Base-by-base conservation (phyloP, 2,113 vertebrate species). In the Perca flavescens region DNA sequence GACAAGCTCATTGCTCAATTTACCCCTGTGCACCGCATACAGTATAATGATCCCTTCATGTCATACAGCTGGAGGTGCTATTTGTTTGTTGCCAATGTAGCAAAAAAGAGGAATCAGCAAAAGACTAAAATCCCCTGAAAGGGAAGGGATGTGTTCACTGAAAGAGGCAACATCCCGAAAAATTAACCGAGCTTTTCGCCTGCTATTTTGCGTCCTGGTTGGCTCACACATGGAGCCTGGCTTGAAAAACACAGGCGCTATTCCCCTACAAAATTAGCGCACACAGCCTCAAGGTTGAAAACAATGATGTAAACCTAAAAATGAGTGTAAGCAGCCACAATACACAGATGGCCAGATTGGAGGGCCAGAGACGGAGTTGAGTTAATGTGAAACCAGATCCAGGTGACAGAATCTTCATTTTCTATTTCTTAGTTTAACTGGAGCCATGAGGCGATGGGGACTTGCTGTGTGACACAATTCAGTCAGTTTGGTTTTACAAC, bases 401-500 rank as follows among this genome's bases (percentile, higher is more conserved):
- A 66, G 74, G 87, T 83, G 80, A 85, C 74, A 71, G 70, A 77
- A 71, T 80, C 70, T 57, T 84, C 0, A 74, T 62, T 83, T 65
- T 74, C 69, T 21, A 36, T 80, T 74, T 84, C 84, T 69, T 64
- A 31, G 61, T 78, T 74, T 84, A 86, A 87, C 73, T 83, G 80
- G 53, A 86, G 80, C 86, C 86, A 86, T 31, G 12, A 85, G 78
- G 70, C 85, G 54, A 83, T 9, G 67, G 75, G 77, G 76, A 88
- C 50, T 69, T 69, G 65, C 54, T 72, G 82, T 46, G 58, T 87
- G 89, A 94, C 92, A 91, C 90, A 64, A 91, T 92, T 94, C 92
- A 93, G 90, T 92, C 90, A 91, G 80, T 88, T 83, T 86, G 74
- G 70, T 81, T 90, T 91, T 87, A 83, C 64, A 86, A 79, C 88